phyloP scores from a whole-genome alignment of 2,888 invertebrate genomes.

The Ophraella communa region DNA sequence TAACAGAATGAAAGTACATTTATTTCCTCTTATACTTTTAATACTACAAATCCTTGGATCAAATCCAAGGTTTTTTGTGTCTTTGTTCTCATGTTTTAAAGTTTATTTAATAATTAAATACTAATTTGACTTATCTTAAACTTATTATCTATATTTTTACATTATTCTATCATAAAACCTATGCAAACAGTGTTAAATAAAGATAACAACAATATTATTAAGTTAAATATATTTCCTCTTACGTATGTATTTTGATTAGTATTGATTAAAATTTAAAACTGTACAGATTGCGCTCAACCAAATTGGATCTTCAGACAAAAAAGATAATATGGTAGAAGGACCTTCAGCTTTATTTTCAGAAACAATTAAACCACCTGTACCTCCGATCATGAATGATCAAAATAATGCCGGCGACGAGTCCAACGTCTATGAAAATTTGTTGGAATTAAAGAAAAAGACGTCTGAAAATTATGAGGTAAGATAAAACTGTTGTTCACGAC shows the following conservation, averaged over 20 bases:
- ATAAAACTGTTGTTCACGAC: neutral
- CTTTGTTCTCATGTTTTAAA: too few relatives aligned
- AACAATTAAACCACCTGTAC: constrained; percentile 1
- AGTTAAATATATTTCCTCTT: neutral
- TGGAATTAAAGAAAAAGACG: constrained; percentile 36
- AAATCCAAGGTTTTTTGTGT: too few relatives aligned
- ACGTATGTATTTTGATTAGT: neutral
- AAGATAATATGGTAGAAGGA: neutral
- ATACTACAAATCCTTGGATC: too few relatives aligned
- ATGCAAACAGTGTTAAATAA: neutral
- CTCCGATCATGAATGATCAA: constrained; percentile 15
- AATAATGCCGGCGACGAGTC: constrained; percentile 28
- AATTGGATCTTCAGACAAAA: constrained; percentile 29
- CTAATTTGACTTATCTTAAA: too few relatives aligned
- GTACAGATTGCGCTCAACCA: constrained; percentile 61
- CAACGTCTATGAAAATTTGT: constrained; percentile 48
- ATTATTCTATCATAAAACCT: neutral
- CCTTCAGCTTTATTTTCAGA: constrained; percentile 12
- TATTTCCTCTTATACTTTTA: too few relatives aligned
- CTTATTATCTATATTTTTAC: too few relatives aligned
- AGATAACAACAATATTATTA: neutral
- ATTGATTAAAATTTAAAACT: neutral
- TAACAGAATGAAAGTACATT: too few relatives aligned
- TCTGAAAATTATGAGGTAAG: constrained; percentile 7
- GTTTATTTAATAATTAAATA: too few relatives aligned